Evolutionary conservation across 53 echinoderm and acorn worm genomes (phyloP).

Genomic region (Apostichopus leukothele): DNA sequence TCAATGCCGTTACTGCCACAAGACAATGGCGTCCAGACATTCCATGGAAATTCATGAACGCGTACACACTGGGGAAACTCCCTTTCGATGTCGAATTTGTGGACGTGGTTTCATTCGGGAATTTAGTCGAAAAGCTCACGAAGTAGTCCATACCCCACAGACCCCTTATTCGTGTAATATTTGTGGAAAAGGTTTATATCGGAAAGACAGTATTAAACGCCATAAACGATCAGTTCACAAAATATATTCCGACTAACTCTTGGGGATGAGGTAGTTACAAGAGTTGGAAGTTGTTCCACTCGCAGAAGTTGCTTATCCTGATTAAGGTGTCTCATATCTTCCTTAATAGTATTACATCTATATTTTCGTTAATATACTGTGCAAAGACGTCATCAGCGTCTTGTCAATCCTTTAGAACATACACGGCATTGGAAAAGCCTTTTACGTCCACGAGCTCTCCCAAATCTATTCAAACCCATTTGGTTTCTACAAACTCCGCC

Average conservation of each 20-base stretch:
- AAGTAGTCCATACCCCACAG: not conserved
- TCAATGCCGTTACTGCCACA: slow-evolving; percentile 9
- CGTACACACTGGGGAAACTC: slow-evolving; percentile 23
- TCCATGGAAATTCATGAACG: slow-evolving; percentile 21
- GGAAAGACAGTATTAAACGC: not conserved
- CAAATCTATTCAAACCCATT: no score
- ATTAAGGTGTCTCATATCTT: not conserved
- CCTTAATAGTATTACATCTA: not conserved
- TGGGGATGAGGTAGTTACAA: no score
- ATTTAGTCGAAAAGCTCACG: slow-evolving; percentile 21
- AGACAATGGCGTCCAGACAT: slow-evolving; percentile 11
- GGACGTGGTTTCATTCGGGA: slow-evolving; percentile 28
- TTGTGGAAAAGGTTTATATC: slow-evolving; percentile 12
- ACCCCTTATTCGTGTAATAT: not conserved
- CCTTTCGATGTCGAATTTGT: slow-evolving; percentile 5
- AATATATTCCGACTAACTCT: not conserved
- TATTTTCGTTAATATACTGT: no score
- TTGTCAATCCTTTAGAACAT: no score
- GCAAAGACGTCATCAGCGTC: no score
- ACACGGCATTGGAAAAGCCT: no score
- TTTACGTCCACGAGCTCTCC: no score
- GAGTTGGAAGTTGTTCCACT: no score
- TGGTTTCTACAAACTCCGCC: no score
- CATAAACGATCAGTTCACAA: slow-evolving; percentile 12
- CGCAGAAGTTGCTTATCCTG: no score